A percentile compares a stretch with the other conserved stretches of the same genome.
Conservation (phyloP, 2,797 vertebrate species). For the Dallia pectoralis region DNA sequence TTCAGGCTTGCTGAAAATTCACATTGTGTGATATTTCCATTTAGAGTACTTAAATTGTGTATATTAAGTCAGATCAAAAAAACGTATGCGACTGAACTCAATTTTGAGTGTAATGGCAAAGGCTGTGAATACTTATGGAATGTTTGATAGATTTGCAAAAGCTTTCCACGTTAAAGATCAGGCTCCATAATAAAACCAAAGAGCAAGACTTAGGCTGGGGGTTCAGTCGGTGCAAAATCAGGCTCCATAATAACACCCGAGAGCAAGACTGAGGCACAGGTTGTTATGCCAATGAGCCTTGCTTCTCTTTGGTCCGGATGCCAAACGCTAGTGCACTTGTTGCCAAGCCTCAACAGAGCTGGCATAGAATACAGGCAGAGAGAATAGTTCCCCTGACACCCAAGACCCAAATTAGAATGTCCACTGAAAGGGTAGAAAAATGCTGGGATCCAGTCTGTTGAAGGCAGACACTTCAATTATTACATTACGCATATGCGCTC, state of each 20-base stretch:
- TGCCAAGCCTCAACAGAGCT: slow-evolving; percentile 33
- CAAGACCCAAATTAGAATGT: slow-evolving; percentile 48
- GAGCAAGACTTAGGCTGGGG: too few species aligned
- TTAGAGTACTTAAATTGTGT: too few species aligned
- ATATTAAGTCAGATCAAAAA: too few species aligned
- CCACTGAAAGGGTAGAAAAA: slow-evolving; percentile 34
- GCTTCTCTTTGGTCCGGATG: slow-evolving; percentile 27
- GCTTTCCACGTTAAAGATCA: too few species aligned
- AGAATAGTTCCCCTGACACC: slow-evolving; percentile 42
- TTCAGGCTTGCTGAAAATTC: too few species aligned
- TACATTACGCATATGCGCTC: slow-evolving; percentile 25
- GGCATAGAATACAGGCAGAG: slow-evolving; percentile 36
- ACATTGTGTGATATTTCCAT: too few species aligned
- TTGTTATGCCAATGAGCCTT: slow-evolving; percentile 15
- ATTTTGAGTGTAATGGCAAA: too few species aligned
- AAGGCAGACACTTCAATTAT: slow-evolving; percentile 27
- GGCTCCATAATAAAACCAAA: too few species aligned
- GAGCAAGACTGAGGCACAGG: slow-evolving; percentile 31
- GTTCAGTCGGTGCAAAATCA: background rate
- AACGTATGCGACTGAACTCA: too few species aligned
- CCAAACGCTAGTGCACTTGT: slow-evolving; percentile 29
- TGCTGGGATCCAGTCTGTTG: slow-evolving; percentile 42
- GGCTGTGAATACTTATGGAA: too few species aligned
- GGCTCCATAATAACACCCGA: slow-evolving; percentile 6
- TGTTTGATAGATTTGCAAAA: too few species aligned